Evolutionary conservation across 2,797 vertebrate species (phyloP).

Genomic region (Halcyon leucocephala): DNA sequence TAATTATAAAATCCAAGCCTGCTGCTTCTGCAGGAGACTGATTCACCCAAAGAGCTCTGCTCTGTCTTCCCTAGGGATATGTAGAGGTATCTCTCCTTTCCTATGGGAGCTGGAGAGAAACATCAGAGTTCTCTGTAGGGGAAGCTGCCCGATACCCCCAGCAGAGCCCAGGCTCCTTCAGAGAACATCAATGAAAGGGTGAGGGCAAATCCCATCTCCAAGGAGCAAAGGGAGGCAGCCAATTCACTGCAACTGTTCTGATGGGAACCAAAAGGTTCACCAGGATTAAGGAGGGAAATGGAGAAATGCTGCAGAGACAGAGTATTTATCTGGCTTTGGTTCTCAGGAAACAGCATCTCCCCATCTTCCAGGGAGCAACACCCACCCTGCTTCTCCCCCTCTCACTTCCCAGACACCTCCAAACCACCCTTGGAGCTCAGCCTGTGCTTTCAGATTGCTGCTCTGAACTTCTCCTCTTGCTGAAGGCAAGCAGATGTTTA

Average conservation of each 20-base stretch:
- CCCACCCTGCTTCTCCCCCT: not conserved
- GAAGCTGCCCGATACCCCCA: not conserved
- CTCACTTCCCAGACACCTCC: not conserved
- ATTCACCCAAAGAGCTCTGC: not conserved
- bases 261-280: not conserved
- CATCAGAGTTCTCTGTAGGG: not conserved
- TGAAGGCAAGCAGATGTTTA: not conserved
- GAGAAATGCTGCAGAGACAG: not conserved
- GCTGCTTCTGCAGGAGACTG: not conserved
- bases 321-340: not conserved
- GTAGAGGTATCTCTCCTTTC: not conserved
- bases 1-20: not conserved
- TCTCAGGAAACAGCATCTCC: not conserved
- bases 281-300: not conserved
- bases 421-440: not conserved
- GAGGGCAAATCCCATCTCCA: not conserved
- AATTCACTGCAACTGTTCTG: not conserved
- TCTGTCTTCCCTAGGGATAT: not conserved
- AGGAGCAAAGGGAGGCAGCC: not conserved
- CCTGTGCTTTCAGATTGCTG: not conserved
- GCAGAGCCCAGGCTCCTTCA: not conserved
- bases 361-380: accelerated
- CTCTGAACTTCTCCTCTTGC: not conserved
- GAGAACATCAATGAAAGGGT: not conserved
- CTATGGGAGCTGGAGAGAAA: not conserved